Evolutionary conservation across 2,797 vertebrate genomes (phyloP).

Genomic region (Stomatorhinus walkeri): DNA sequence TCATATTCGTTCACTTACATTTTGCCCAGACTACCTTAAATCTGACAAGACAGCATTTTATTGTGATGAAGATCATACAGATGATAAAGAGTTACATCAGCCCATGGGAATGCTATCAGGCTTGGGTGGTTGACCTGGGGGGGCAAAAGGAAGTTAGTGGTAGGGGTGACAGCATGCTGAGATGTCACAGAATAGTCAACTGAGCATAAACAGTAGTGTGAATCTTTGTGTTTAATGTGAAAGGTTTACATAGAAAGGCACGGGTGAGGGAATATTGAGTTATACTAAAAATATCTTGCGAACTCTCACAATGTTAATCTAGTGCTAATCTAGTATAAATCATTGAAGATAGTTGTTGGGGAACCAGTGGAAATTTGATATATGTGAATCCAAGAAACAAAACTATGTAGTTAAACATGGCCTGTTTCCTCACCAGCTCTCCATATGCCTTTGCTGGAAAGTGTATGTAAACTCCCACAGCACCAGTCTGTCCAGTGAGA

Average conservation of each 20-base stretch:
- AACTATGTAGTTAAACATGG: not conserved
- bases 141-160: not conserved
- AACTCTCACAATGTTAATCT: not conserved
- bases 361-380: not conserved
- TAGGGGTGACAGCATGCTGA: not conserved
- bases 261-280: not conserved
- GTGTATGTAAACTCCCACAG: not conserved
- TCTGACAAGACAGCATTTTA: not conserved
- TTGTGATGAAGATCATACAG: not conserved
- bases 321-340: too few species aligned
- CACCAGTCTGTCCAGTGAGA: not conserved
- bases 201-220: not conserved
- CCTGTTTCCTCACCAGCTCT: not conserved
- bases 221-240: not conserved
- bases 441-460: not conserved
- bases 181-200: not conserved
- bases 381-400: not conserved
- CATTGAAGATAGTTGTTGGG: not conserved
- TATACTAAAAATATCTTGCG: not conserved
- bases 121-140: not conserved
- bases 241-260: not conserved
- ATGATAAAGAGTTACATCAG: not conserved
- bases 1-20: too few species aligned
- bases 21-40: too few species aligned
- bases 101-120: not conserved